Evolutionary conservation across 1,140 invertebrate species (phyloP), one percentile per base, ranked within the genome.

Genomic region (Plectrocnemia conspersa): DNA sequence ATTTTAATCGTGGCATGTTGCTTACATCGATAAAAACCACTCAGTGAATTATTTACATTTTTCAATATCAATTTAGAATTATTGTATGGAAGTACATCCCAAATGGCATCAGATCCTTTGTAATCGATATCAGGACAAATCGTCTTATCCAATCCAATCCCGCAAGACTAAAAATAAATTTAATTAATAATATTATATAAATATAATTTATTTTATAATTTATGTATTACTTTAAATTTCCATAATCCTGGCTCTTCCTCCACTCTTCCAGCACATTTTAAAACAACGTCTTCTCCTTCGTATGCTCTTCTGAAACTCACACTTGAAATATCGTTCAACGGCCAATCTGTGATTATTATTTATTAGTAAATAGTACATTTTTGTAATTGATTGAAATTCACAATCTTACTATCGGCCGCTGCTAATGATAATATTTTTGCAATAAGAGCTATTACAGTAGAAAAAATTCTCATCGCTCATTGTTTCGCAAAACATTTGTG

Each of bases 211-310:
- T 47, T 29, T 7, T 36, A 32, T 16, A 6, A 11, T 33, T 16
- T 45, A 9, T 45, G 16, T 45, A 40, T 22, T 48, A 61, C 59
- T 48, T 61, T 61, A 52, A 40, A 61, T 15, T 61, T 52, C 59
- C 59, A 61, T 40, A 38, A 35, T 2, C 54, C 59, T 19, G 46
- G 40, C 11, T 46, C 45, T 35, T 57, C 41, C 24, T 61, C 32
- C 33, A 61, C 18, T 56, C 59, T 57, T 18, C 59, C 59, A n/a
- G 59, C 50, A 29, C 59, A 61, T 22, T 25, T 49, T 11, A 61
- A 22, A 7, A 50, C 36, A 21, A 58, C 42, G 16, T 57, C 55
- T 40, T 48, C 29, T 18, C 59, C 59, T 32, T 56, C 54, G 23
- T 44, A 1, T 16, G 54, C 55, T 27, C 47, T 42, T 27, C 54